phyloP scores from a whole-genome alignment of 30 jellyfish, hydroid and myxozoan genomes.

The Hydractinia symbiolongicarpus region DNA sequence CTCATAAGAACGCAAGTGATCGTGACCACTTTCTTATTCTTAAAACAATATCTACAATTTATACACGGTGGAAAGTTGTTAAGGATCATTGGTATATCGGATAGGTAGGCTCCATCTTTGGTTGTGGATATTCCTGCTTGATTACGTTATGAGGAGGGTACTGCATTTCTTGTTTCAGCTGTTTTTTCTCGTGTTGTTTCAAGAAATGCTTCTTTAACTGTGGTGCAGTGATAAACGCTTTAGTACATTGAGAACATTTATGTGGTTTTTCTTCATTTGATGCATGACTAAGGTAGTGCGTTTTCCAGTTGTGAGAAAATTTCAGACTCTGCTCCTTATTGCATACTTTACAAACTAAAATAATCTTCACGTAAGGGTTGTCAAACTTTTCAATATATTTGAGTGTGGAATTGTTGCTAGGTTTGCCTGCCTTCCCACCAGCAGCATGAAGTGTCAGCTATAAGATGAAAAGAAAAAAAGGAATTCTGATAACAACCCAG shows the following conservation, averaged over 20 bases:
- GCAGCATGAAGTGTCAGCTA: not conserved
- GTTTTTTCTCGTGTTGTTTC: not conserved
- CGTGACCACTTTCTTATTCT: no score
- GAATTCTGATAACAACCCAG: not conserved
- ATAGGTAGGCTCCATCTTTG: no score
- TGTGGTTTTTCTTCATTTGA: constrained; percentile 38
- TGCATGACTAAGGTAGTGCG: constrained; percentile 36
- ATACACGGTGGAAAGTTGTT: no score
- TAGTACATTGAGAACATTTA: constrained; percentile 24
- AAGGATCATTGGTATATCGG: no score
- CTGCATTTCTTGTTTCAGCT: not conserved
- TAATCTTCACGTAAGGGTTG: constrained; percentile 33
- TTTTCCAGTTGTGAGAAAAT: constrained; percentile 43
- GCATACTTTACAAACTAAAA: constrained; percentile 36
- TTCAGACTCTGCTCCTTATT: constrained; percentile 38
- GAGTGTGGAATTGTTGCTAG: constrained; percentile 18
- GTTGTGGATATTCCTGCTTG: no score
- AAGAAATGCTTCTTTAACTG: constrained; percentile 27
- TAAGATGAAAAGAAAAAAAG: constrained; percentile 1
- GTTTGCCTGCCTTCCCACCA: constrained; percentile 9
- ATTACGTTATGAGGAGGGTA: no score
- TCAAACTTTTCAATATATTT: constrained; percentile 35
- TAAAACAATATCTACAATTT: no score
- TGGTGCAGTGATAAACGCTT: constrained; percentile 31
- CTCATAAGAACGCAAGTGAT: no score